These are phyloP conservation scores for Dasypogon diadema DNA, from an alignment of 2,888 invertebrate species.

Conservation along the genomic window DNA sequence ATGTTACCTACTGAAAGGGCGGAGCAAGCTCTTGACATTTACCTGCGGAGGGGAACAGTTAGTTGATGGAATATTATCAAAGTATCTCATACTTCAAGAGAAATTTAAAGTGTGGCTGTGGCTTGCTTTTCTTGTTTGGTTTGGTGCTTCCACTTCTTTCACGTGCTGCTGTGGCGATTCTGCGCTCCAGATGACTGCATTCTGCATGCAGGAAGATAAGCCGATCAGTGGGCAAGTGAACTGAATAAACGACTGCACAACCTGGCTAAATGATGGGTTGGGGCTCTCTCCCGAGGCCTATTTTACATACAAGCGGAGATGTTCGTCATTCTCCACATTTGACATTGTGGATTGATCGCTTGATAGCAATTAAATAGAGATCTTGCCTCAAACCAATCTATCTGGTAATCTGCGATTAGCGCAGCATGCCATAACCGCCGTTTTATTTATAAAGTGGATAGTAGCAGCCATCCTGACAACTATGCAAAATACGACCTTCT, in stretches of 20 bases:
- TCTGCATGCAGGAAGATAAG: constrained; percentile 36
- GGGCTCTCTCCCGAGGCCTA: constrained; percentile 43
- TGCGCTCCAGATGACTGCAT: neutral
- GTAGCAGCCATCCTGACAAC: constrained; percentile 39
- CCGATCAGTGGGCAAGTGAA: constrained; percentile 11
- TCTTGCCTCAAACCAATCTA: constrained; percentile 48
- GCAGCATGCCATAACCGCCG: constrained; percentile 6
- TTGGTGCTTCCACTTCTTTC: constrained; percentile 38
- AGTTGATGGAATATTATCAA: constrained; percentile 36
- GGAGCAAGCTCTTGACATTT: constrained; percentile 46
- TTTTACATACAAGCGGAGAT: constrained; percentile 7
- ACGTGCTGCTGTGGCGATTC: neutral
- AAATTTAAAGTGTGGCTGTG: constrained; percentile 35
- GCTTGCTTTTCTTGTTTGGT: constrained; percentile 30
- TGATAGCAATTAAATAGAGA: constrained; percentile 51
- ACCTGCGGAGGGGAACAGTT: constrained; percentile 1
- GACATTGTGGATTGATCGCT: constrained; percentile 47
- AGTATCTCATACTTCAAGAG: constrained; percentile 36
- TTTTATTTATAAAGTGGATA: constrained; percentile 38
- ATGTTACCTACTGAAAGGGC: constrained; percentile 44
- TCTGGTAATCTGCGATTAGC: constrained; percentile 41
- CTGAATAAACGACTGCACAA: constrained; percentile 22
- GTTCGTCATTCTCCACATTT: constrained; percentile 40
- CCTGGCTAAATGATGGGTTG: constrained; percentile 41
- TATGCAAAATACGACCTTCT: constrained; percentile 47